Base-by-base conservation (phyloP, 64 coral and sea anemone genomes). In the Acropora tenuis region DNA sequence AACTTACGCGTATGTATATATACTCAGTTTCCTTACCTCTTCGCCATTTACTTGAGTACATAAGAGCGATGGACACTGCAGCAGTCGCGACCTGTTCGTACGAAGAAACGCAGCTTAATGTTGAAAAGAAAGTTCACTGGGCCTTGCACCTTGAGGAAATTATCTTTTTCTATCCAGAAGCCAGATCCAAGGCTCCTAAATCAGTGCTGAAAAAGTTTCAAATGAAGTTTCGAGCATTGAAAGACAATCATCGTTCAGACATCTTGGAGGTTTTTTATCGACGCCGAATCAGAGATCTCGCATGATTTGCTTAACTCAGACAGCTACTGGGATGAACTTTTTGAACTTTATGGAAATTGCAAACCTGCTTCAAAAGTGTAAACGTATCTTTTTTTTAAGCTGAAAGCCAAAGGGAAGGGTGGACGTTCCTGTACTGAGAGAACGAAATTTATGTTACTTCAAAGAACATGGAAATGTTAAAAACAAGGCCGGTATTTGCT, bases 81-180 rank as follows among this genome's bases (percentile, higher is more conserved):
- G 13, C 1, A 1, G 45, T 9, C 2, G 12, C 10, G 15, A 45
- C 49, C 3, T 15, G 0, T 48, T 17, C 75, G 5, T 18, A 4
- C 75, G 46, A 47, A 18, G 16, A 15, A 18, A 18, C 49, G 15
- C 44, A 78, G 5, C 75, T 78, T 47, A 46, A 47, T 12, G 44
- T 16, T 18, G 12, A 15, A 17, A 78, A 78, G n/a, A 78, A 18
- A 5, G 75, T 78, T 18, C 75, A 78, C 75, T 78, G 82, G 82
- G 82, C 82, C 2, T 69, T 69, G 3, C 47, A 85, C 43, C 82
- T 85, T 8, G 82, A 85, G 11, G 82, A 85, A 85, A 85, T 85
- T 49, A 15, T 49, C 2, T 85, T 47, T 65, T 85, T 85, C 42
- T 44, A 6, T 71, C 82, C 82, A 82, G 79, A 82, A 11, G 30